Evolutionary conservation across 2,888 invertebrate genomes (phyloP).

Genomic region (Tricholauxania praeusta): DNA sequence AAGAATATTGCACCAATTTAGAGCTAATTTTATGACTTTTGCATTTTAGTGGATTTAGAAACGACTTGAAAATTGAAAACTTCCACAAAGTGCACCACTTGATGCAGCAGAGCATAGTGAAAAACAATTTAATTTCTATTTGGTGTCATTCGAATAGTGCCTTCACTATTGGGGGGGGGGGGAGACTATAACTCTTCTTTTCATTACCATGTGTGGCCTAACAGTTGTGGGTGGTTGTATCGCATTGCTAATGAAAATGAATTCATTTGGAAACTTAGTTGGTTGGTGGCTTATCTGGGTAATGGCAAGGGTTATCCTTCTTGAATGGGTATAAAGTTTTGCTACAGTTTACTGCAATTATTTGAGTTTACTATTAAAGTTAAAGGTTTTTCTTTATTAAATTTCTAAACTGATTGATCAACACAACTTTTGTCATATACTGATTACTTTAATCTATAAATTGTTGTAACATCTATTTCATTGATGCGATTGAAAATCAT

Average conservation of each 20-base stretch:
- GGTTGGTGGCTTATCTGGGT: neutral
- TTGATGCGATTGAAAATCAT: no score
- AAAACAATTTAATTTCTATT: conserved; percentile 1
- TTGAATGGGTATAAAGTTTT: no score
- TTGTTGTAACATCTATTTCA: no score
- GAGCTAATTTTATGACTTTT: conserved; percentile 46
- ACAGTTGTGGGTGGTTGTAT: no score
- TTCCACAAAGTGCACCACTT: conserved; percentile 23
- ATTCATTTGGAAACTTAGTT: conserved; percentile 2
- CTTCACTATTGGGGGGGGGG: neutral
- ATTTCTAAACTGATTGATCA: no score
- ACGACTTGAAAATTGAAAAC: conserved; percentile 28
- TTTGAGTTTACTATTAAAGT: no score
- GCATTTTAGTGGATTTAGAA: conserved; percentile 24
- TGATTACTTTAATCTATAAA: no score
- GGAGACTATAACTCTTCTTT: neutral
- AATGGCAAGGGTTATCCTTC: neutral
- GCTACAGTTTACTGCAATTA: no score
- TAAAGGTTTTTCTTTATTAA: no score
- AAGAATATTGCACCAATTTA: conserved; percentile 17
- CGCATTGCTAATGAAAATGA: neutral
- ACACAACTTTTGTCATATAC: no score
- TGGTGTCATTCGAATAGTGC: neutral
- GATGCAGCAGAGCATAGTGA: conserved; percentile 3
- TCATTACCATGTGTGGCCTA: neutral